Percentiles rank a stretch among this genome's conserved stretches.
phyloP scores from a whole-genome alignment of 2,113 vertebrate species.

The Brachyistius frenatus region DNA sequence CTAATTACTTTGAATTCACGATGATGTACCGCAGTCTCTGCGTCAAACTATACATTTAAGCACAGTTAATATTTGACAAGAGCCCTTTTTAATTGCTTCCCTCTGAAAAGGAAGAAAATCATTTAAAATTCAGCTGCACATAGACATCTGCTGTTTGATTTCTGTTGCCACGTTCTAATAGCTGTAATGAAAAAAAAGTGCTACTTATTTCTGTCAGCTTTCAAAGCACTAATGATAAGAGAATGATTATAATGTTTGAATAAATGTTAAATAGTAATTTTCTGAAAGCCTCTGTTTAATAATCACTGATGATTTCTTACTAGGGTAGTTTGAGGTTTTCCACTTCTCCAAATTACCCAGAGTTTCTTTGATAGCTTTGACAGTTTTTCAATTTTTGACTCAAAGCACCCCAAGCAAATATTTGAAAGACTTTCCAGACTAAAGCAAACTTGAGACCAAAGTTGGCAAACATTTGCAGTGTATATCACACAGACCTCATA shows the following conservation, averaged over 20 bases:
- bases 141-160: constrained; percentile 56
- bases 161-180: constrained; percentile 52
- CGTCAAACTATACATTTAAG: constrained; percentile 59
- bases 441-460: constrained; percentile 70
- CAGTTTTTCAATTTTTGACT: constrained; percentile 70
- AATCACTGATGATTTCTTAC: constrained; percentile 51
- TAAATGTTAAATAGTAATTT: constrained; percentile 62
- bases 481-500: constrained; percentile 62
- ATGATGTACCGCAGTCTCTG: constrained; percentile 51
- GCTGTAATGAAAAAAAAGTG: constrained; percentile 42
- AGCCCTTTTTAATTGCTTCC: constrained; percentile 62
- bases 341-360: constrained; percentile 28
- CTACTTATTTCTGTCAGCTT: constrained; percentile 51
- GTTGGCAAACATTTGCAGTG: constrained; percentile 75
- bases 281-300: constrained; percentile 54
- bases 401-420: constrained; percentile 68
- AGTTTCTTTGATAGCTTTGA: constrained; percentile 56
- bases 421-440: constrained; percentile 66
- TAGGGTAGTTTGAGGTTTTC: constrained; percentile 41
- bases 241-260: constrained; percentile 49
- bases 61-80: constrained; percentile 66
- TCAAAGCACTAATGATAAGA: constrained; percentile 57
- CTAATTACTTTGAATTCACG: constrained; percentile 67
- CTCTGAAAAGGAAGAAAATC: constrained; percentile 44
- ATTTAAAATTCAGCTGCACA: constrained; percentile 43